Evolutionary conservation across 2,113 vertebrate species (phyloP).

Genomic region (Calypte anna): DNA sequence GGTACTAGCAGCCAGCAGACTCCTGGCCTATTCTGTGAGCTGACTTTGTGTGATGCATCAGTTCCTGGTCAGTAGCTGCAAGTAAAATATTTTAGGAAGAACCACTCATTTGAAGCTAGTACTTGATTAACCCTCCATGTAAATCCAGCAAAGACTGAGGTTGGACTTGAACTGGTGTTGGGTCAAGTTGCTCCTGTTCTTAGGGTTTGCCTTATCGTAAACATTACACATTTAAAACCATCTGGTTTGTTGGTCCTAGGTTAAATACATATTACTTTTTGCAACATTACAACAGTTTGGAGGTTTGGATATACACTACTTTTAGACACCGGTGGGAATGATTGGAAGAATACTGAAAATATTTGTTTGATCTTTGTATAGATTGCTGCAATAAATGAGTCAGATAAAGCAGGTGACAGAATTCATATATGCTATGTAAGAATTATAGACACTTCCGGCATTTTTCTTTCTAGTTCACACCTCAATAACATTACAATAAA

Average conservation of each 20-base stretch:
- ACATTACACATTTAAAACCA: not conserved
- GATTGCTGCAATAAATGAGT: conserved; percentile 52
- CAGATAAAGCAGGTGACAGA: conserved; percentile 38
- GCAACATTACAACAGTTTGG: not conserved
- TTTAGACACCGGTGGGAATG: not conserved
- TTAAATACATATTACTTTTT: not conserved
- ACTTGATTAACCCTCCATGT: not conserved
- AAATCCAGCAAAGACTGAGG: not conserved
- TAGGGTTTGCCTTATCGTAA: not conserved
- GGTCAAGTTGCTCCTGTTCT: not conserved
- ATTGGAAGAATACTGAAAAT: not conserved
- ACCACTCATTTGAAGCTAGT: not conserved
- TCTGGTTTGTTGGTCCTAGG: not conserved
- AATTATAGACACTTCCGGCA: conserved; percentile 60
- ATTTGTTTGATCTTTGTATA: not conserved
- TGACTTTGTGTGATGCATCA: not conserved
- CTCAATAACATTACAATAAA: conserved; percentile 45
- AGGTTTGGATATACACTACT: not conserved
- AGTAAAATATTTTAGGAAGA: not conserved
- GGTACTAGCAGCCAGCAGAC: not conserved
- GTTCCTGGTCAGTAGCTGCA: not conserved
- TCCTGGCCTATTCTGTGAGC: not conserved
- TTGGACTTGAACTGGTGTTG: not conserved
- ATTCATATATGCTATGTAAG: conserved; percentile 36
- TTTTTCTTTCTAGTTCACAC: conserved; percentile 35